Percentiles rank a stretch among this genome's conserved stretches.
Evolutionary conservation across 2,113 vertebrate species (phyloP).

Genomic region (Toxotes jaculatrix): DNA sequence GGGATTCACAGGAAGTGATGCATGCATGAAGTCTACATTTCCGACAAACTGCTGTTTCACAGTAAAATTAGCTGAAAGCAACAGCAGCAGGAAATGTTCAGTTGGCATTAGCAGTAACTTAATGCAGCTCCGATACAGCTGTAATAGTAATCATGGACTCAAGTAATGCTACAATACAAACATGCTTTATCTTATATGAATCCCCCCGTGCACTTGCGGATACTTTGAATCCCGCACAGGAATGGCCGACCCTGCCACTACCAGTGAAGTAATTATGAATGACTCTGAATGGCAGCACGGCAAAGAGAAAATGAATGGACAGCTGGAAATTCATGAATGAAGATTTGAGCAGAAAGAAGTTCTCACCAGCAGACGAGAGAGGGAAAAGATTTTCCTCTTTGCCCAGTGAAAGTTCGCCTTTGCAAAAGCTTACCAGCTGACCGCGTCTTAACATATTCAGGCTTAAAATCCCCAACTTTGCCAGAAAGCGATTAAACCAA

Average conservation of each 20-base stretch:
- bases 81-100: not conserved
- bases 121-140: not conserved
- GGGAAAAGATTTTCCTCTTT: not conserved
- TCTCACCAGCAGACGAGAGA: not conserved
- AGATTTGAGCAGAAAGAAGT: not conserved
- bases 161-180: not conserved
- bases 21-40: not conserved
- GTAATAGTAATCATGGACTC: too few relatives aligned
- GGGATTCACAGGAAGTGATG: not conserved
- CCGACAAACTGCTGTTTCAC: constrained; percentile 3
- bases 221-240: not conserved
- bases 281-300: not conserved
- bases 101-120: not conserved
- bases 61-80: not conserved
- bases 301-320: constrained; percentile 11
- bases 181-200: constrained; percentile 7
- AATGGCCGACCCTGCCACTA: too few relatives aligned
- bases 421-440: not conserved
- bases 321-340: not conserved
- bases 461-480: not conserved
- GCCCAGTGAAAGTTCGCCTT: not conserved
- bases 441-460: not conserved
- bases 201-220: not conserved
- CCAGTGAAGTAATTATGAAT: not conserved
- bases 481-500: not conserved